Evolutionary conservation across 2,113 vertebrate genomes (phyloP).

Genomic region (Centropus bengalensis): DNA sequence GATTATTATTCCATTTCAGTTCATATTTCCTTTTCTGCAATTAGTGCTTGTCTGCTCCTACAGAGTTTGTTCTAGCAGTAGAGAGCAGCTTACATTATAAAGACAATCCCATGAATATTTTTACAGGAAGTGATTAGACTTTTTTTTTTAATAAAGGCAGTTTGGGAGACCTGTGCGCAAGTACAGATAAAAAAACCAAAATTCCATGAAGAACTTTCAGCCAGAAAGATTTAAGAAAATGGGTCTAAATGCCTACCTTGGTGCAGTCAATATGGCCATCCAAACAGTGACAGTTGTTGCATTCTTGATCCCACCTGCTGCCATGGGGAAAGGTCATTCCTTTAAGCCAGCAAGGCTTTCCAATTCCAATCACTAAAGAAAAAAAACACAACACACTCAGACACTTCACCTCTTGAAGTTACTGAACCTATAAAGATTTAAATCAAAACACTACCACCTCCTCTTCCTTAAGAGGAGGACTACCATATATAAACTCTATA

Average conservation of each 20-base stretch:
- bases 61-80: background rate
- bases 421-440: background rate
- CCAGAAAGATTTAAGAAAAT: background rate
- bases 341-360: slow-evolving; percentile 85
- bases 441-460: background rate
- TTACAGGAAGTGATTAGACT: background rate
- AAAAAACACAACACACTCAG: background rate
- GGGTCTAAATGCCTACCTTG: slow-evolving; percentile 78
- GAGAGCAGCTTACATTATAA: background rate
- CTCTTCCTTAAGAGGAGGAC: background rate
- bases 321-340: slow-evolving; percentile 86
- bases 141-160: background rate
- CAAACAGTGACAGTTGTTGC: slow-evolving; percentile 89
- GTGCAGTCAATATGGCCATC: slow-evolving; percentile 87
- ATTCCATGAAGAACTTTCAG: background rate
- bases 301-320: slow-evolving; percentile 89
- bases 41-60: background rate
- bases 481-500: background rate
- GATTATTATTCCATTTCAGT: background rate
- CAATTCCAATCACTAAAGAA: slow-evolving; percentile 81
- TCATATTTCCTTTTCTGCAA: background rate
- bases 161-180: background rate
- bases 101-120: background rate
- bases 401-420: background rate
- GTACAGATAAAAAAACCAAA: background rate